phyloP scores from a whole-genome alignment of 2,113 vertebrate genomes.

The Delphinapterus leucas region DNA sequence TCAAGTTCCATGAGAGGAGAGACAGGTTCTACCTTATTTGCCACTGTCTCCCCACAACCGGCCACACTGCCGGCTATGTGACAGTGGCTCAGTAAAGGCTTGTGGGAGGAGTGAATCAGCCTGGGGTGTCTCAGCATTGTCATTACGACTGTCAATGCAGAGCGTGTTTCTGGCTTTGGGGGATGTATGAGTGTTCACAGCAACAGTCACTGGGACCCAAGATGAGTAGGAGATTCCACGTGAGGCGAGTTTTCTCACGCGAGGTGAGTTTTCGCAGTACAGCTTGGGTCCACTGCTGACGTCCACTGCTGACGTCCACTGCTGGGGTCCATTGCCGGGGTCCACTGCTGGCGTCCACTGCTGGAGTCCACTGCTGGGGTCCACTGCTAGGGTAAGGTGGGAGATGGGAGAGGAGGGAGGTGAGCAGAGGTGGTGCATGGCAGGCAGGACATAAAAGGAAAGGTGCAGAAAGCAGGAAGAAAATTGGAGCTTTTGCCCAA shows the following conservation, averaged over 20 bases:
- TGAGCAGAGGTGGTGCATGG: not conserved
- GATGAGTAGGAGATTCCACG: not conserved
- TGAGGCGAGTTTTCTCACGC: accelerated
- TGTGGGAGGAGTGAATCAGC: not conserved
- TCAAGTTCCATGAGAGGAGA: not conserved
- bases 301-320: not conserved
- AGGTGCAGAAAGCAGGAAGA: not conserved
- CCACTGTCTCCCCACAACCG: not conserved
- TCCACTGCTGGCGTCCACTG: not conserved
- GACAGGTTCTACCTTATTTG: not conserved
- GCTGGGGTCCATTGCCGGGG: not conserved
- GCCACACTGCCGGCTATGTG: not conserved
- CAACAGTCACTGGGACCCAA: not conserved
- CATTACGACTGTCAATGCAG: not conserved
- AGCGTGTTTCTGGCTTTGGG: not conserved
- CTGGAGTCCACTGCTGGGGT: not conserved
- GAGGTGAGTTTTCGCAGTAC: not conserved
- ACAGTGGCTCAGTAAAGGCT: not conserved
- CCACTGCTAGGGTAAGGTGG: not conserved
- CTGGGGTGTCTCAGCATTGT: not conserved
- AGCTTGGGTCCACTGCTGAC: not conserved
- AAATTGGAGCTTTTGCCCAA: not conserved
- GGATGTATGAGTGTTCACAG: not conserved
- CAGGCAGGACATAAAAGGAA: too few relatives aligned
- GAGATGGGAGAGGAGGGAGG: not conserved